A percentile compares a stretch with the other conserved stretches of the same genome.
Evolutionary conservation across 1,140 invertebrate genomes (phyloP).

Genomic region (Campodea augens): DNA sequence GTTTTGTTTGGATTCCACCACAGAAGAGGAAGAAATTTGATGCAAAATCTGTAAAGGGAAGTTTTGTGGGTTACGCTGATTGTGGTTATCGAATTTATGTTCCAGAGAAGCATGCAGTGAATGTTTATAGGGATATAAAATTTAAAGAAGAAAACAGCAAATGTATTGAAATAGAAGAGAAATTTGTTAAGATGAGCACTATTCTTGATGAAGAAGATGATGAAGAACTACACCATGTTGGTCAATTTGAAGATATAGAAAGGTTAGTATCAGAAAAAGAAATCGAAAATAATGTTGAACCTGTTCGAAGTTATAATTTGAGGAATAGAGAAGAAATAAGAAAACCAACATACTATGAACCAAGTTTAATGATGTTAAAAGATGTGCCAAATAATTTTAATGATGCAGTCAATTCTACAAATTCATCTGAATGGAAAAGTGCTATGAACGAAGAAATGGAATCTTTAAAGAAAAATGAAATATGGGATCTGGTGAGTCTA

Average conservation of each 20-base stretch:
- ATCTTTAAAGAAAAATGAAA: conserved; percentile 20
- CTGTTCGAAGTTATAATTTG: no score
- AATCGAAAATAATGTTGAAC: no score
- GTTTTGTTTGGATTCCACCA: conserved; percentile 5
- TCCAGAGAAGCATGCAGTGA: background rate
- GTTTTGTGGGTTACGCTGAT: background rate
- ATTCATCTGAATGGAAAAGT: conserved; percentile 19
- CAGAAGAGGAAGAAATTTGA: conserved; percentile 7
- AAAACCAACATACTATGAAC: background rate
- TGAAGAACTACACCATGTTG: no score
- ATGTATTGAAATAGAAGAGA: no score
- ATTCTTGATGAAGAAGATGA: no score
- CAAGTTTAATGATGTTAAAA: background rate
- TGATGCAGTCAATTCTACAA: conserved; percentile 19
- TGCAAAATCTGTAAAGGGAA: no score
- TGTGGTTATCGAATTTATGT: background rate
- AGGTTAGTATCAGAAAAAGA: conserved; percentile 2
- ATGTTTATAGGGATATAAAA: no score
- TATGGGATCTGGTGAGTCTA: conserved; percentile 18
- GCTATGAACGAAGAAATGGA: conserved; percentile 23
- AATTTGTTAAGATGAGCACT: no score
- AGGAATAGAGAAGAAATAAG: background rate
- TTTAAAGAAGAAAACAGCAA: no score
- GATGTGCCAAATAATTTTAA: conserved; percentile 14
- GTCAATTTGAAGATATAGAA: no score